Evolutionary conservation across 1,140 invertebrate species (phyloP), one percentile per base, ranked within the genome.

Genomic region (Habropoda laboriosa): DNA sequence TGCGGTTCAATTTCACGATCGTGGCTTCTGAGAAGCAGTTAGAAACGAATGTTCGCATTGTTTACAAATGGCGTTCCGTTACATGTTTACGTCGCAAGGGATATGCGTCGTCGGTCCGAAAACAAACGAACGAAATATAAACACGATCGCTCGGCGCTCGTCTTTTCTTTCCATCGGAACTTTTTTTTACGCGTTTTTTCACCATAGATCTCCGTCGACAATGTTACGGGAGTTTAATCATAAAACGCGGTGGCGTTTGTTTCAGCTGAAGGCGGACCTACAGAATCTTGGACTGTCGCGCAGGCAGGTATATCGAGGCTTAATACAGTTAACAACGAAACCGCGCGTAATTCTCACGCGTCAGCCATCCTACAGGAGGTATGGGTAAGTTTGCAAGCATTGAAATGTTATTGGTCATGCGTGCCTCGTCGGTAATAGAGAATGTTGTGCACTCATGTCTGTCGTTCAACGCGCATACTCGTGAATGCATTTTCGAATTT

Each of bases 181-280:
- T n/a, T 60, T 49, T 47, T 32, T 24, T n/a, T 1, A 45, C 4
- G 13, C 6, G 7, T 21, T 32, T 60, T 30, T 0, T 13, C 5
- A 13, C n/a, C n/a, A 40, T 27, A 60, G 6, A 40, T 13, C 1
- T 7, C 8, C 6, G 7, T 12, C 12, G n/a, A 47, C 5, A 13
- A 77, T 77, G 53, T 3, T 24, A 21, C 12, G 4, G 1, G 21
- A 27, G 12, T 30, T 8, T 58, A 47, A 58, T n/a, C 32, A 0
- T 47, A 70, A 68, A 55, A 47, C 18, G 24, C 55, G 7, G 47
- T 60, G 40, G 27, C 53, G 38, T 70, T 70, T 83, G 45, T 86
- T 86, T 70, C 53, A 86, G 85, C 5, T 86, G 12, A 83, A 67
- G 18, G 0, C 13, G 0, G 49, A 80, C 0, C n/a, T 86, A 16